Evolutionary conservation across 1,140 invertebrate species (phyloP), one percentile per base, ranked within the genome.

Genomic region (Drosophila azteca): DNA sequence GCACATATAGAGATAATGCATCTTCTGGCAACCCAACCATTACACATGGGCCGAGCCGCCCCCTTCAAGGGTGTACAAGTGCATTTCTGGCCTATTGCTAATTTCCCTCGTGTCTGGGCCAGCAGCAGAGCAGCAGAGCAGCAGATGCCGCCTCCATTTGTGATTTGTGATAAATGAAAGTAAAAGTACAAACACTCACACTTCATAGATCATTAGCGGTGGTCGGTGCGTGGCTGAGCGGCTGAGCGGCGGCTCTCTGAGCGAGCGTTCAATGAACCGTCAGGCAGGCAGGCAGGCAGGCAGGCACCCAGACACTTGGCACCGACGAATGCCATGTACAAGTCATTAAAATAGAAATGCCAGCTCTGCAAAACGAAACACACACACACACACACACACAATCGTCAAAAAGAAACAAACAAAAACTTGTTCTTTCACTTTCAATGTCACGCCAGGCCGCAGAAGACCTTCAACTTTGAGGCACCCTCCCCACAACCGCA

Each of bases 351-450:
- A 79, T 83, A 87, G 83, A 83, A 78, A 71, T 78, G 76, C 52
- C 68, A 53, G 29, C 5, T 31, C 7, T 3, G 7, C 31, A 26
- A 26, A 26, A 26, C 24, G 24, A 26, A 26, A 26, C 24, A 26
- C 24, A 39, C 24, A 51, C 24, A 31, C 11, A 51, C n/a, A 51
- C n/a, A 52, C 50, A 35, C 26, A 52, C 68, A 69, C 55, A 62
- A 69, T 20, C 17, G 17, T 20, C 17, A 58, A 69, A 61, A 26
- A 26, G 24, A 26, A 26, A 26, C 24, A 26, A 26, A 72, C 43
- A 49, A 79, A 88, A 88, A 88, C 83, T 83, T 88, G 84, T 88
- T 88, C 83, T 88, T 88, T 88, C 83, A 88, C 83, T 88, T 88
- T 88, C 84, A 88, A 88, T 88, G 83, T 89, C 83, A 89, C 62